Percentiles rank a stretch among this genome's conserved stretches.
Conservation (phyloP, 2,888 invertebrate genomes). For the Tortrix viridana region DNA sequence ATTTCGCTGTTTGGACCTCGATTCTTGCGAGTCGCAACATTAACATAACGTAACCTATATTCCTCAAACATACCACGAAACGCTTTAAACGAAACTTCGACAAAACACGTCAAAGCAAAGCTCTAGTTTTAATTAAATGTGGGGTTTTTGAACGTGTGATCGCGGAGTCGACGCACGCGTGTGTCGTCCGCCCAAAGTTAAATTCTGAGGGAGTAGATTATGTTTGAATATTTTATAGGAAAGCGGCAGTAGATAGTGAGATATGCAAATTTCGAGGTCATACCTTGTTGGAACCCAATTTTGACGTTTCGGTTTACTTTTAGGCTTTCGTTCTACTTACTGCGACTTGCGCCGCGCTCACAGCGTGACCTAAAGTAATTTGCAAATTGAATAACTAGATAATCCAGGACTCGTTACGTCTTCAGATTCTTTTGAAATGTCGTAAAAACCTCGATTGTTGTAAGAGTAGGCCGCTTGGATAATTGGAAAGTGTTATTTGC, state of each 20-base stretch:
- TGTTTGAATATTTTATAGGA: slow-evolving; percentile 63
- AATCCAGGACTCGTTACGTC: slow-evolving; percentile 26
- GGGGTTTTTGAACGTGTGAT: slow-evolving; percentile 46
- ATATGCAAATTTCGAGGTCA: slow-evolving; percentile 61
- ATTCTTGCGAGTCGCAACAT: slow-evolving; percentile 49
- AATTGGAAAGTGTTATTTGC: slow-evolving; percentile 7
- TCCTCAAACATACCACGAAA: slow-evolving; percentile 48
- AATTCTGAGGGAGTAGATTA: slow-evolving; percentile 53
- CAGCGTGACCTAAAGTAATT: slow-evolving; percentile 21
- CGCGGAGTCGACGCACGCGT: slow-evolving; percentile 38
- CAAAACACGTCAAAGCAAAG: slow-evolving; percentile 45
- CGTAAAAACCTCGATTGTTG: slow-evolving; percentile 15
- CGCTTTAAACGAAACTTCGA: slow-evolving; percentile 47
- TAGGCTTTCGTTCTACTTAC: slow-evolving; percentile 34
- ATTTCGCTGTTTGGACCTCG: slow-evolving; percentile 53
- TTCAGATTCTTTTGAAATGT: slow-evolving; percentile 18
- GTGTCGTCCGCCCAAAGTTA: slow-evolving; percentile 48
- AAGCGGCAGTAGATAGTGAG: slow-evolving; percentile 45
- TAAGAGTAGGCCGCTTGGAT: slow-evolving; percentile 2
- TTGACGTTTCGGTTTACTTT: slow-evolving; percentile 58
- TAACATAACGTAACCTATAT: slow-evolving; percentile 60
- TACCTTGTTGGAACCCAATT: slow-evolving; percentile 61
- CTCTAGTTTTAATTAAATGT: slow-evolving; percentile 49
- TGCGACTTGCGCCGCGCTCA: slow-evolving; percentile 6
- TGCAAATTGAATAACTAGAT: slow-evolving; percentile 34